Conservation (phyloP, 2,888 invertebrate genomes). For the Xestia xanthographa region DNA sequence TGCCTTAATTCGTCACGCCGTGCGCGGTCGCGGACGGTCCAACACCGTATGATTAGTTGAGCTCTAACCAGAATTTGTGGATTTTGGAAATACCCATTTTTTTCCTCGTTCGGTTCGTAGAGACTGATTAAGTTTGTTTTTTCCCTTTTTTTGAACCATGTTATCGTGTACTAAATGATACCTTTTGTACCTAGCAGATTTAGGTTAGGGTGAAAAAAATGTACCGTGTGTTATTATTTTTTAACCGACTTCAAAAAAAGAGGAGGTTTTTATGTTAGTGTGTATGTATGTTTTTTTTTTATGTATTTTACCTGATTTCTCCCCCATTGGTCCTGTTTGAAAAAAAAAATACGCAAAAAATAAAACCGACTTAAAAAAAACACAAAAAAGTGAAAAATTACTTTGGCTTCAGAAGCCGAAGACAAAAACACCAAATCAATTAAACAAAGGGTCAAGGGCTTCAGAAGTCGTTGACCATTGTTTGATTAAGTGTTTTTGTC, state of each 20-base stretch:
- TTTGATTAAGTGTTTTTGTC: too few species aligned
- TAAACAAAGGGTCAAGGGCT: too few species aligned
- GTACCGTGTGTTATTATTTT: neutral
- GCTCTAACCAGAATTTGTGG: constrained; percentile 23
- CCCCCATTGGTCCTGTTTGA: too few species aligned
- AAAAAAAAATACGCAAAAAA: too few species aligned
- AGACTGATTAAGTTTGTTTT: constrained; percentile 28
- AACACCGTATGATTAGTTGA: constrained; percentile 40
- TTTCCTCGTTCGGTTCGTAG: constrained; percentile 34
- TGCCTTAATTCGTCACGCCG: constrained; percentile 44
- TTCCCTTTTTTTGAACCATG: neutral
- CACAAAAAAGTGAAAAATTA: too few species aligned
- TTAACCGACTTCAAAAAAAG: neutral
- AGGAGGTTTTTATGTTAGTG: too few species aligned
- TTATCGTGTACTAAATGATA: neutral
- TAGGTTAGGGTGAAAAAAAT: neutral
- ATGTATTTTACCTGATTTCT: too few species aligned
- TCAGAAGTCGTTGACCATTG: too few species aligned
- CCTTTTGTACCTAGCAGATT: neutral
- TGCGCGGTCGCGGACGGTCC: constrained; percentile 11
- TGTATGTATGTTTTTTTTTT: too few species aligned
- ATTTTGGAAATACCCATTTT: constrained; percentile 52
- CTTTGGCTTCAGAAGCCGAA: too few species aligned
- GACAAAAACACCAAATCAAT: too few species aligned
- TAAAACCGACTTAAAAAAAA: too few species aligned